Base-by-base conservation (phyloP, 2,113 vertebrate genomes). In the Chamaea fasciata region DNA sequence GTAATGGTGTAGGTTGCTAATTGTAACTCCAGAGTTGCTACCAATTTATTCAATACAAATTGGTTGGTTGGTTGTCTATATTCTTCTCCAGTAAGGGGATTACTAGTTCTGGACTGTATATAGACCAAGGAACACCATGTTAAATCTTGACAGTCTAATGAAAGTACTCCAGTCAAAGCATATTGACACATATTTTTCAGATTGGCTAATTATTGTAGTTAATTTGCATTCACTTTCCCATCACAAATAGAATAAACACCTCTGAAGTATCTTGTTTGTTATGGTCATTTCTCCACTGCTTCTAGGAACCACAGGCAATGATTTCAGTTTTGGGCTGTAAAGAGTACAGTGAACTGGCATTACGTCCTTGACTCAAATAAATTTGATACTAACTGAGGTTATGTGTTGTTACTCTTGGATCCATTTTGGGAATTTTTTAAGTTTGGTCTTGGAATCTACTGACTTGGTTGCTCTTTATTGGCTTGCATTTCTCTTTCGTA, bases 21-120 rank as follows among this genome's bases (percentile, higher is more conserved):
- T 13, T 62, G 6, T 24, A 83, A 21, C 10, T 79, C 7, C 15
- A 79, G 22, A 42, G 7, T 23, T 39, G 4, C 23, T 55, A n/a
- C 13, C 6, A 37, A 68, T 73, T 68, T 67, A 46, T 30, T 85
- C 15, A 13, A 52, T 68, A 13, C 9, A 47, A 27, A 69, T 18
- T 1, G 0, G 6, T 59, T 21, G 6, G 3, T 46, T 55, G 7
- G 3, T 64, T 90, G 24, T 33, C 41, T 68, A 1, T 33, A 27
- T 64, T 85, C 19, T 53, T 63, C 18, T 73, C 5, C 13, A 76
- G 3, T 6, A 31, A 24, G 13, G 33, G 9, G 18, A 37, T 39
- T 56, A 31, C 11, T 57, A 33, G 9, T 39, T 90, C 14, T 55
- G 26, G 17, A 59, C 33, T 67, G 8, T 39, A 37, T 53, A 15